Evolutionary conservation across 2,888 invertebrate species (phyloP), one percentile per base, ranked within the genome.

Genomic region (Cecidostiba fungosa): DNA sequence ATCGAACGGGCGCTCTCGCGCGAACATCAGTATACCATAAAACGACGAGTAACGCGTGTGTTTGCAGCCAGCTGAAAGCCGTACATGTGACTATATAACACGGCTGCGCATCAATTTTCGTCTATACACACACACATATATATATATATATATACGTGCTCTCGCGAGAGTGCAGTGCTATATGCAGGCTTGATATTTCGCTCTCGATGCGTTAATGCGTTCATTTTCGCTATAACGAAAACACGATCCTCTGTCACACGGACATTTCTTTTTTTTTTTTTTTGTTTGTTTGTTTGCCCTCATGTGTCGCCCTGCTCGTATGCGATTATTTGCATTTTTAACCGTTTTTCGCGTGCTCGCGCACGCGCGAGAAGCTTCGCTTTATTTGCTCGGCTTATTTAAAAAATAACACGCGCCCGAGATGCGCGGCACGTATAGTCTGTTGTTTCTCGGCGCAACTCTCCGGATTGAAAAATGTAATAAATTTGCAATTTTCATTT

Each of bases 211-310:
- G 82, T 77, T 87, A 86, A 84, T 80, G 76, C 82, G 66, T 83
- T 83, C 83, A 77, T 86, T 87, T 84, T 82, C 79, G 29, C 78
- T n/a, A n/a, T n/a, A 59, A 72, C 50, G 47, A 66, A 76, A 82
- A 77, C 82, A 79, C 62, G 23, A 26, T 29, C 43, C 74, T 43
- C 66, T 36, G 43, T 26, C 12, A 8, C 12, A 8, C 43, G 4
- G 10, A 39, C 36, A 8, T 39, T 23, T 39, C n/a, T 70, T 70
- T 12, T 29, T n/a, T 6, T 23, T 29, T 39, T n/a, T 36, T 6
- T 36, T 59, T 59, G 1, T 32, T 5, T n/a, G 47, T 72, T 72
- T 59, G 43, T 81, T 81, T 81, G 62, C 62, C 62, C 43, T 36
- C 8, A 59, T 8, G 36, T 5, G 14, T 16, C 32, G 50, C 50